A percentile compares a stretch with the other conserved stretches of the same genome.
phyloP scores from a whole-genome alignment of 1,140 invertebrate species.

The Tribolium castaneum region DNA sequence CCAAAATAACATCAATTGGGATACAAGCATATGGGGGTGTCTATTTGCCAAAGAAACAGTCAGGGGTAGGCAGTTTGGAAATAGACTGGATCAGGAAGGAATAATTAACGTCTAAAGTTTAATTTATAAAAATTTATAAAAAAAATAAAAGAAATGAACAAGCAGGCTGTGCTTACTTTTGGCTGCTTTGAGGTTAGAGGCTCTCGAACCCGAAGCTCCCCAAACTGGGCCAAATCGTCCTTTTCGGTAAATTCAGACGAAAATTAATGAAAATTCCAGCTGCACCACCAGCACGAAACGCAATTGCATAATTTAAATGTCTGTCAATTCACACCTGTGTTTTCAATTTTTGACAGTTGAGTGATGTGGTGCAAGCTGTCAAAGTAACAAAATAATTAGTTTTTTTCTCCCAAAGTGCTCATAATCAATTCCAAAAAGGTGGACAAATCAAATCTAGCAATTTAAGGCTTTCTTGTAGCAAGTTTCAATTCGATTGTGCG shows the following conservation, averaged over 20 bases:
- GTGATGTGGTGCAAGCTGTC: not conserved
- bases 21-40: slow-evolving; percentile 78
- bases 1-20: slow-evolving; percentile 73
- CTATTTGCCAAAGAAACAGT: slow-evolving; percentile 73
- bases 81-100: slow-evolving; percentile 72
- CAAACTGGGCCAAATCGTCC: not conserved
- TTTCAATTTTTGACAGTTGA: not conserved
- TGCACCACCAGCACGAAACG: not conserved
- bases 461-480: not conserved
- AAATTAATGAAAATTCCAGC: not conserved
- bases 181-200: not conserved
- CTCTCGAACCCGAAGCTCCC: not conserved
- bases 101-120: not conserved
- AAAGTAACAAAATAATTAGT: not conserved
- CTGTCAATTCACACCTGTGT: not conserved
- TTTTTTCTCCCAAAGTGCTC: not conserved
- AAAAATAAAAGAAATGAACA: not conserved
- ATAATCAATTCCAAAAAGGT: not conserved
- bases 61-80: slow-evolving; percentile 74
- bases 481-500: not conserved
- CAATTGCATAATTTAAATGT: not conserved
- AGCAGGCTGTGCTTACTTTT: not conserved
- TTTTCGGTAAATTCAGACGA: not conserved
- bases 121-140: not conserved
- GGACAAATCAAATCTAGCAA: not conserved